Evolutionary conservation across 2,797 vertebrate species (phyloP).

Genomic region (Acrossocheilus wenchowensis): DNA sequence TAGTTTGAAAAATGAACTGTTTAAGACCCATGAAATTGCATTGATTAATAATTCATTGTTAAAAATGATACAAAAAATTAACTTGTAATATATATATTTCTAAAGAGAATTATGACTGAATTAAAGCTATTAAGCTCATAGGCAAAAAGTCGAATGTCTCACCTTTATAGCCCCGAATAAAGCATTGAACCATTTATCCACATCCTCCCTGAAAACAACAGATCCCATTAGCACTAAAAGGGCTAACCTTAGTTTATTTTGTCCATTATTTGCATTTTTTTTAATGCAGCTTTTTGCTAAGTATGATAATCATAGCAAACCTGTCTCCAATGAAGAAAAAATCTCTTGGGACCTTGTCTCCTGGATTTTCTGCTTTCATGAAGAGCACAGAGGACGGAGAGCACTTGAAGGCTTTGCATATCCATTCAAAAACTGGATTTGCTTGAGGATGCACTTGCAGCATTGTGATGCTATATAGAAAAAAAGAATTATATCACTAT

Average conservation of each 20-base stretch:
- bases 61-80: background rate
- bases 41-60: background rate
- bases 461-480: conserved; percentile 71
- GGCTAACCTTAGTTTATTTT: background rate
- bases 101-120: background rate
- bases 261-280: background rate
- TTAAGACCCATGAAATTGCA: background rate
- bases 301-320: conserved; percentile 68
- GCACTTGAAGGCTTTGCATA: conserved; percentile 83
- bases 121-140: background rate
- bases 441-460: conserved; percentile 61
- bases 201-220: conserved; percentile 64
- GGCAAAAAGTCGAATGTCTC: background rate
- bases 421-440: conserved; percentile 70
- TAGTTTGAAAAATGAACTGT: background rate
- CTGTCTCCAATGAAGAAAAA: conserved; percentile 85
- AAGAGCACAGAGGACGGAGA: conserved; percentile 78
- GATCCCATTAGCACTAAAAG: background rate
- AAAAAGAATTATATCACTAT: background rate
- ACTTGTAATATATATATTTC: background rate
- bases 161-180: conserved; percentile 64
- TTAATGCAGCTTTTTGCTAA: background rate
- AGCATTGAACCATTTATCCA: conserved; percentile 71
- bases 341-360: conserved; percentile 65
- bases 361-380: conserved; percentile 66